Evolutionary conservation across 2,888 invertebrate species (phyloP).

Genomic region (Tenthredo notha): DNA sequence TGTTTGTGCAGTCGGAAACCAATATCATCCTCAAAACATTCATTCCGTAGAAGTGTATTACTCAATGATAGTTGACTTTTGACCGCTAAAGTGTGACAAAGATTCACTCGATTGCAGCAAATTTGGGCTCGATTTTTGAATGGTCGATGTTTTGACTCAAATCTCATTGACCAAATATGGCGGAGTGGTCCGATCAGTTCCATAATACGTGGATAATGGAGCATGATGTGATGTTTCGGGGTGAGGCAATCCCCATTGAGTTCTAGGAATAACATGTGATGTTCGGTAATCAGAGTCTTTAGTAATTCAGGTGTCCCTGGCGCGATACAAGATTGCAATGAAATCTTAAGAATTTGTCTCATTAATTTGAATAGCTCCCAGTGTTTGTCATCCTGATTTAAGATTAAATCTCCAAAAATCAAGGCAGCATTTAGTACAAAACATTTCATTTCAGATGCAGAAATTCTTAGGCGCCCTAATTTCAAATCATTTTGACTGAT

Average conservation of each 20-base stretch:
- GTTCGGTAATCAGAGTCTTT: constrained; percentile 55
- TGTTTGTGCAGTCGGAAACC: background rate
- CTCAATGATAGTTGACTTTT: constrained; percentile 46
- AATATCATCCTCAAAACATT: constrained; percentile 4
- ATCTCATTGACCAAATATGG: constrained; percentile 58
- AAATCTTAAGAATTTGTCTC: constrained; percentile 13
- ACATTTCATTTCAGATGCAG: constrained; percentile 18
- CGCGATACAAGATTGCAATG: constrained; percentile 11
- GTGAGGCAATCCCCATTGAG: constrained; percentile 56
- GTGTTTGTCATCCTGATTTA: constrained; percentile 10
- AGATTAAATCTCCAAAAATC: constrained; percentile 18
- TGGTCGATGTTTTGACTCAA: constrained; percentile 60
- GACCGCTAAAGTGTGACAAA: constrained; percentile 45
- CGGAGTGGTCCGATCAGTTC: constrained; percentile 57
- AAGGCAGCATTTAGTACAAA: background rate
- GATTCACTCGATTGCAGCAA: constrained; percentile 45
- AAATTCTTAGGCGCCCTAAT: background rate
- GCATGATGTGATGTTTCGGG: constrained; percentile 61
- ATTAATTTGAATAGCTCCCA: constrained; percentile 24
- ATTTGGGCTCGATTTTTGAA: constrained; percentile 53
- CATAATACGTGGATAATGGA: constrained; percentile 60
- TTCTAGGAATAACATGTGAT: constrained; percentile 56
- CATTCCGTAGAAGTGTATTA: background rate
- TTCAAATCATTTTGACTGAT: constrained; percentile 1
- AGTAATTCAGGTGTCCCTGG: constrained; percentile 3